Percentiles rank a stretch among this genome's conserved stretches.
These are phyloP conservation scores for Hapalemur alaotrensis DNA, from an alignment of 2,797 vertebrate species.

Conservation along the genomic window DNA sequence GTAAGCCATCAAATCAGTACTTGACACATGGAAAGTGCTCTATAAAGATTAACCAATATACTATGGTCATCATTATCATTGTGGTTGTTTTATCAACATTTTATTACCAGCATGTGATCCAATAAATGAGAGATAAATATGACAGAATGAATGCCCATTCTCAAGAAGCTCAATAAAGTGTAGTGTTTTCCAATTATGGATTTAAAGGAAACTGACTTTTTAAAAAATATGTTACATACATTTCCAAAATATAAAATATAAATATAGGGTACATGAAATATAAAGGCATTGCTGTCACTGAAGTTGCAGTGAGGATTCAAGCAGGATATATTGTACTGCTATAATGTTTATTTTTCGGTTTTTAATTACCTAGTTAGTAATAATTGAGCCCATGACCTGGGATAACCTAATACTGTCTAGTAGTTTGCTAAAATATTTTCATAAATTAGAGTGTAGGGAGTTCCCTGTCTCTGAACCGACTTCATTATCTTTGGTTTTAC, in stretches of 20 bases:
- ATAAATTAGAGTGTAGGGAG: background rate
- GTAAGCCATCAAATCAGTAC: background rate
- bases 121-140: background rate
- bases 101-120: background rate
- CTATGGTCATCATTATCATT: background rate
- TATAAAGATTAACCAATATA: background rate
- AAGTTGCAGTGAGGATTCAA: background rate
- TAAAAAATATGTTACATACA: background rate
- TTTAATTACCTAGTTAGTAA: conserved; percentile 8
- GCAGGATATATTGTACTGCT: background rate
- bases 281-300: background rate
- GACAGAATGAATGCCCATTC: background rate
- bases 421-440: background rate
- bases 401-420: background rate
- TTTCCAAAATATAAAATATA: background rate
- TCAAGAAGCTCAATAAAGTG: background rate
- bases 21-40: background rate
- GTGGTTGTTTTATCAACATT: background rate
- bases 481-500: conserved; percentile 18
- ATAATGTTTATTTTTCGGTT: background rate
- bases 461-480: background rate
- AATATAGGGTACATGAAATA: background rate
- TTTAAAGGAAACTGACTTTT: conserved; percentile 3
- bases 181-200: background rate
- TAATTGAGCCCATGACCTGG: background rate